These are phyloP conservation scores for Leptopilina myrica DNA, from an alignment of 2,888 invertebrate species.

Conservation along the genomic window DNA sequence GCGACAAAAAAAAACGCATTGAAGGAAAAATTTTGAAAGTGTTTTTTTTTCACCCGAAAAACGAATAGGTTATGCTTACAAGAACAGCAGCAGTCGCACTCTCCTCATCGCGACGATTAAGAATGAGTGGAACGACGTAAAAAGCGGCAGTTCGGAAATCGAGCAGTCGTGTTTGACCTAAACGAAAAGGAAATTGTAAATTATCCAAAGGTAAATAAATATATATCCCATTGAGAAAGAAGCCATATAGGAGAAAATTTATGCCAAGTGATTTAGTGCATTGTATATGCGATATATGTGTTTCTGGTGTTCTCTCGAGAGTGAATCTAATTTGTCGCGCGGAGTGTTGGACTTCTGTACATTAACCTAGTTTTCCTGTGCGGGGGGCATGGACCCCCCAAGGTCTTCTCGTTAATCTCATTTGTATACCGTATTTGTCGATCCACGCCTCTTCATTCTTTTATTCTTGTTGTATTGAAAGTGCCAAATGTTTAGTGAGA, in stretches of 20 bases:
- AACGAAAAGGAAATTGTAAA: conserved; percentile 6
- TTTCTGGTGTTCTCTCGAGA: neutral
- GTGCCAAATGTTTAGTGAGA: neutral
- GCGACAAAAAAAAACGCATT: neutral
- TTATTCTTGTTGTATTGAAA: neutral
- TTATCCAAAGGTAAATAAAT: conserved; percentile 30
- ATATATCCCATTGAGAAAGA: neutral
- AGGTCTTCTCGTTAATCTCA: conserved; percentile 37
- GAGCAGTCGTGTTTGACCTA: conserved; percentile 25
- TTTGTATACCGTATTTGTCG: conserved; percentile 37
- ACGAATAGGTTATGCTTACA: conserved; percentile 9
- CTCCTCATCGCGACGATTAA: neutral
- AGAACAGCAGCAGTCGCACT: neutral
- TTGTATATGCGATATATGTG: neutral
- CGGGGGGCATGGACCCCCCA: conserved; percentile 41
- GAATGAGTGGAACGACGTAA: conserved; percentile 29
- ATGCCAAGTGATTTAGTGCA: too few relatives aligned
- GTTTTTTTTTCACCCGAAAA: neutral
- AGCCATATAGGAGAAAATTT: neutral
- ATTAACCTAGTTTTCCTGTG: conserved; percentile 37
- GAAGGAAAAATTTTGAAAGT: neutral
- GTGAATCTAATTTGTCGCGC: conserved; percentile 25
- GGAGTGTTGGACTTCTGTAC: conserved; percentile 20
- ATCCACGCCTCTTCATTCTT: conserved; percentile 4
- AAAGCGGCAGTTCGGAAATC: conserved; percentile 33